Conservation (phyloP, 2,888 invertebrate genomes). For the Microchrysa polita region DNA sequence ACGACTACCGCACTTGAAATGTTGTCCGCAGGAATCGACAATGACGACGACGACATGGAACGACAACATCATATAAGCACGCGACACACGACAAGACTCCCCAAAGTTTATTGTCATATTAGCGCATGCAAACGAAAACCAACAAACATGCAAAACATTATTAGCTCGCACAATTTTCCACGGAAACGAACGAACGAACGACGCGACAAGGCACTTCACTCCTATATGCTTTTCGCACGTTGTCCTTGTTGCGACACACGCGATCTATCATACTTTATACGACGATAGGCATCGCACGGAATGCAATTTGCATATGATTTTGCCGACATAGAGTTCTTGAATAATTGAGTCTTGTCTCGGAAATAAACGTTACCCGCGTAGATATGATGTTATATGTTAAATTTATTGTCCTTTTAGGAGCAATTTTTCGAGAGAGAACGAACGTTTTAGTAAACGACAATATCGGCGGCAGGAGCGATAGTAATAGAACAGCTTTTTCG, state of each 20-base stretch:
- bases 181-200: no score
- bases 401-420: constrained; percentile 16
- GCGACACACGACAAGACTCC: neutral
- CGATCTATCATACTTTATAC: no score
- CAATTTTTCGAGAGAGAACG: neutral
- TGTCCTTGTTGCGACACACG: neutral
- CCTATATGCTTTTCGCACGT: constrained; percentile 2
- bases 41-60: no score
- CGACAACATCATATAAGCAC: no score
- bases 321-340: constrained; percentile 35
- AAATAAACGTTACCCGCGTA: constrained; percentile 5
- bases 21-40: neutral
- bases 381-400: neutral
- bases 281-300: constrained; percentile 41
- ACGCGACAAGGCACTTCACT: neutral
- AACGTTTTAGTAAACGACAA: neutral
- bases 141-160: constrained; percentile 36
- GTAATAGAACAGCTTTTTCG: no score
- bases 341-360: constrained; percentile 46
- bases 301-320: constrained; percentile 51
- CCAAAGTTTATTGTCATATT: constrained; percentile 22
- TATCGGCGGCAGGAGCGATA: no score
- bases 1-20: neutral
- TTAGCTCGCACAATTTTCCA: constrained; percentile 30
- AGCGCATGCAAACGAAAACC: constrained; percentile 4